Evolutionary conservation across 2,113 vertebrate genomes (phyloP).

Genomic region (Oriolus oriolus): DNA sequence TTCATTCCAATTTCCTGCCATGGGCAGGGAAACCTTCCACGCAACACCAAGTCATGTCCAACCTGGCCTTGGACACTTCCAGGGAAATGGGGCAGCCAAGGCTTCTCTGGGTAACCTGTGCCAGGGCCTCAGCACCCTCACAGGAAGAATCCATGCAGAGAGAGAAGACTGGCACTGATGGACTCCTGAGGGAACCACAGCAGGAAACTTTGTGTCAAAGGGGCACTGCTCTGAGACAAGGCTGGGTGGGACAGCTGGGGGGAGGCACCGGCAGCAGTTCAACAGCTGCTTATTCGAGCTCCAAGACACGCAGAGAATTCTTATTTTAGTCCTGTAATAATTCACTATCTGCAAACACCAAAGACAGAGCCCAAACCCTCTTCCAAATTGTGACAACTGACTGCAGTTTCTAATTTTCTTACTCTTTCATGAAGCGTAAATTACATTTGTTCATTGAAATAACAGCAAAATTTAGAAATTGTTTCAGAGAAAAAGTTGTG

Average conservation of each 20-base stretch:
- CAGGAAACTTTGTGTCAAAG: background rate
- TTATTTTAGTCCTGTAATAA: background rate
- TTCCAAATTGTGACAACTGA: background rate
- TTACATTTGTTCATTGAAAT: background rate
- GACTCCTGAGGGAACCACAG: background rate
- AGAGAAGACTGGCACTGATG: background rate
- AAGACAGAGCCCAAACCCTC: background rate
- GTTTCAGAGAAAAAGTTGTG: background rate
- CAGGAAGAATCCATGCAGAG: background rate
- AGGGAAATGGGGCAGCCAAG: background rate
- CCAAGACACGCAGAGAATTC: background rate
- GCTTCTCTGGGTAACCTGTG: background rate
- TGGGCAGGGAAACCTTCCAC: background rate
- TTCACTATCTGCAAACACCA: background rate
- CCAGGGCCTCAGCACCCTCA: background rate
- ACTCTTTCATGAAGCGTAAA: background rate
- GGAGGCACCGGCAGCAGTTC: background rate
- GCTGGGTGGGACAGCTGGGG: background rate
- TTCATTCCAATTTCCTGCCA: background rate
- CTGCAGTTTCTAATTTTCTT: background rate
- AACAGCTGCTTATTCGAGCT: background rate
- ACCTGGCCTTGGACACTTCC: background rate
- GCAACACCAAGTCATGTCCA: background rate
- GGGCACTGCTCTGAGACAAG: background rate
- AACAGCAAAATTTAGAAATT: background rate